phyloP scores from a whole-genome alignment of 2,113 vertebrate species.

The Nerophis ophidion region DNA sequence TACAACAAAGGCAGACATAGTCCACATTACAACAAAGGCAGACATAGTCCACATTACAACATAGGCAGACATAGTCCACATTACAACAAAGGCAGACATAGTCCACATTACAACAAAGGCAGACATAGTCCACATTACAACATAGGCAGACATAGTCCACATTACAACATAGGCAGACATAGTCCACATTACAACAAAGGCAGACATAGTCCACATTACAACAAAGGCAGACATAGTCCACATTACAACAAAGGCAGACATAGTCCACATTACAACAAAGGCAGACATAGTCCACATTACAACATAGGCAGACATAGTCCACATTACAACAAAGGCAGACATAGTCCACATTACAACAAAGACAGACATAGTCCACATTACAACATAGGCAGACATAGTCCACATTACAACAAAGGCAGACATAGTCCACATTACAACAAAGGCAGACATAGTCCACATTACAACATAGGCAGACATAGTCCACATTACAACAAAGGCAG shows the following conservation, averaged over 20 bases:
- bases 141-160: too few relatives aligned
- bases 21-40: slow-evolving; percentile 21
- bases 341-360: slow-evolving; percentile 12
- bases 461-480: too few relatives aligned
- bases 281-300: background rate
- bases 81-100: too few relatives aligned
- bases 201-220: too few relatives aligned
- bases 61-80: background rate
- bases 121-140: background rate
- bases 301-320: too few relatives aligned
- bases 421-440: too few relatives aligned
- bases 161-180: slow-evolving; percentile 7
- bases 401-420: too few relatives aligned
- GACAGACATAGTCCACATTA: too few relatives aligned
- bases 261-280: too few relatives aligned
- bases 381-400: slow-evolving; percentile 6
- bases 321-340: slow-evolving; percentile 8
- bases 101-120: slow-evolving; percentile 10
- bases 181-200: slow-evolving; percentile 11
- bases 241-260: too few relatives aligned
- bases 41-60: too few relatives aligned
- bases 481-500: slow-evolving; percentile 10
- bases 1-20: slow-evolving; percentile 6
- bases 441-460: background rate
- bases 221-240: slow-evolving; percentile 4